Base-by-base conservation (phyloP, 2,888 invertebrate species). In the Plebejus anna region DNA sequence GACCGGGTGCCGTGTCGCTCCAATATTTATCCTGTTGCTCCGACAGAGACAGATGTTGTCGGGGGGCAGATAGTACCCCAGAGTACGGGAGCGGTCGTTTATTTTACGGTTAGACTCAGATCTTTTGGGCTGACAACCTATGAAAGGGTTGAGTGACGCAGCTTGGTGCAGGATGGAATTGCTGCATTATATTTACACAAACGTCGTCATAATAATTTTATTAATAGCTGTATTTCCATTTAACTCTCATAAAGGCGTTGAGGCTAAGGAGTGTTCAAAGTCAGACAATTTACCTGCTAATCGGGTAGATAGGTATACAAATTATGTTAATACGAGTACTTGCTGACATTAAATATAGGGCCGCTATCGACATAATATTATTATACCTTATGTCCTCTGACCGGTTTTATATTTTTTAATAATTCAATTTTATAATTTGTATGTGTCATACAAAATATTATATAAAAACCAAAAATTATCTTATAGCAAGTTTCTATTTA, bases 21-120 rank as follows among this genome's bases (percentile, higher is more conserved):
- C 32, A 66, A 66, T 66, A 66, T 66, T 66, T 36, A 66, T 66
- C 66, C 66, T 66, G 66, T 66, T 66, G 66, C 66, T 66, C 66
- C 32, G 66, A 66, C 66, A 32, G 66, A 66, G 66, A 66, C 66
- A 36, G 5, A 66, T 66, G 66, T 66, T 32, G 13, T 16, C 9
- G 36, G 32, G 32, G 66, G 66, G 16, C 32, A 4, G 32, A 36
- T 66, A 66, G 66, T 66, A 36, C 61, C 61, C 61, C 11, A 11
- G 32, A 66, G 66, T 66, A 66, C 66, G 13, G 5, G 13, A 28
- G 61, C 61, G 28, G 61, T 13, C 66, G 66, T 66, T 66, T 36
- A 66, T 36, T 66, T 66, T 13, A 66, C 36, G 66, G 13, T 61
- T 22, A 22, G 61, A 28, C 66, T 66, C 32, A 66, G 66, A 36